Conservation (phyloP, 2,797 vertebrate genomes). For the Phaenicophaeus curvirostris region DNA sequence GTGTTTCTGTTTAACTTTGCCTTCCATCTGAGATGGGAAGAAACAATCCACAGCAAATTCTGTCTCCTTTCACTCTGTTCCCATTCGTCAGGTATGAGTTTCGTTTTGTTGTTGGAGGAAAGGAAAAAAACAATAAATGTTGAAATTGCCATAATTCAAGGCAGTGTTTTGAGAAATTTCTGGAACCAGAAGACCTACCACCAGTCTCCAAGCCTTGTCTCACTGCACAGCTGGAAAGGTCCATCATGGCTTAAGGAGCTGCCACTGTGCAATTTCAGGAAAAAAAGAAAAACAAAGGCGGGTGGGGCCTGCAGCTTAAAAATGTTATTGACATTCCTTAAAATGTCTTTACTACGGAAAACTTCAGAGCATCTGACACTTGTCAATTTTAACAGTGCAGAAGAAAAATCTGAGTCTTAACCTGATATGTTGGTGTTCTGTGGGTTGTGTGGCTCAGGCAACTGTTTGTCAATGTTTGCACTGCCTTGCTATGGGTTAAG, state of each 20-base stretch:
- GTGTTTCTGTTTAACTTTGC: neutral
- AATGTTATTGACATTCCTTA: neutral
- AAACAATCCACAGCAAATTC: neutral
- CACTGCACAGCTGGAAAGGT: neutral
- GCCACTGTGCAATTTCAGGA: neutral
- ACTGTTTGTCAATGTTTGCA: constrained; percentile 19
- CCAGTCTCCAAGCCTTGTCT: neutral
- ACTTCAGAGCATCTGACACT: neutral
- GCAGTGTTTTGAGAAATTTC: neutral
- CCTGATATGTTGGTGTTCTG: neutral
- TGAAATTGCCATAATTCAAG: neutral
- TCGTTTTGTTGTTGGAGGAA: neutral
- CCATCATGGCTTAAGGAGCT: neutral
- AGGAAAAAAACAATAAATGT: neutral
- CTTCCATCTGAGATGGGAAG: neutral
- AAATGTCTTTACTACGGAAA: neutral
- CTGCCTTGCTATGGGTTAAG: neutral
- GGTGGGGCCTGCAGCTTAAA: neutral
- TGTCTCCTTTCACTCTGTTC: neutral
- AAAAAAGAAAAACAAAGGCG: neutral
- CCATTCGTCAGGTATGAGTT: neutral
- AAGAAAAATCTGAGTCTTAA: neutral
- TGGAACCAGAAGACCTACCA: neutral
- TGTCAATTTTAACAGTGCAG: neutral
- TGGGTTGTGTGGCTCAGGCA: neutral